Evolutionary conservation across 2,888 invertebrate genomes (phyloP).

Genomic region (Pteria penguin): DNA sequence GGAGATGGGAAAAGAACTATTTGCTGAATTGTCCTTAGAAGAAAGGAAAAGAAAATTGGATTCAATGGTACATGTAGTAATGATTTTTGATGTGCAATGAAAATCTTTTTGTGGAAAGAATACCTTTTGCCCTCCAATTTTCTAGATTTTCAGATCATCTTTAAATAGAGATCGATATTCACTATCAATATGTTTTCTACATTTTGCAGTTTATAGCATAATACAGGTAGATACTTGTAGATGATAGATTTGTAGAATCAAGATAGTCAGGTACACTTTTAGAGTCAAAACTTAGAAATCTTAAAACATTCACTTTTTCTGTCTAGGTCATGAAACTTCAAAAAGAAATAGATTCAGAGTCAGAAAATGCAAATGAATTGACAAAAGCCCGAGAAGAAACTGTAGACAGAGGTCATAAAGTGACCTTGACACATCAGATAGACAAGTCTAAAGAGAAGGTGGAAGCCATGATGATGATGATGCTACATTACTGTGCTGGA

Average conservation of each 20-base stretch:
- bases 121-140: too few species aligned
- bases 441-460: conserved; percentile 90
- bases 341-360: conserved; percentile 87
- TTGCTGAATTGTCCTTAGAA: conserved; percentile 85
- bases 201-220: too few species aligned
- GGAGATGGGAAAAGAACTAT: conserved; percentile 91
- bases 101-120: too few species aligned
- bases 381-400: conserved; percentile 79
- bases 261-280: too few species aligned
- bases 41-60: conserved; percentile 90
- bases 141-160: too few species aligned
- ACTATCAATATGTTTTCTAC: too few species aligned
- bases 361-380: conserved; percentile 82
- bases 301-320: neutral
- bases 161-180: too few species aligned
- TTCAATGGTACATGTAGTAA: conserved; percentile 86
- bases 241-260: too few species aligned
- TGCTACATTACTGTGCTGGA: conserved; percentile 96
- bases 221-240: too few species aligned
- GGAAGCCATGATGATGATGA: conserved; percentile 93
- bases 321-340: conserved; percentile 87
- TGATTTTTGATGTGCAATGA: too few species aligned
- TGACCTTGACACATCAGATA: conserved; percentile 76
- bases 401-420: conserved; percentile 64
- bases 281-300: neutral